Evolutionary conservation across 2,888 invertebrate genomes (phyloP).

Genomic region (Tethea ocularis): DNA sequence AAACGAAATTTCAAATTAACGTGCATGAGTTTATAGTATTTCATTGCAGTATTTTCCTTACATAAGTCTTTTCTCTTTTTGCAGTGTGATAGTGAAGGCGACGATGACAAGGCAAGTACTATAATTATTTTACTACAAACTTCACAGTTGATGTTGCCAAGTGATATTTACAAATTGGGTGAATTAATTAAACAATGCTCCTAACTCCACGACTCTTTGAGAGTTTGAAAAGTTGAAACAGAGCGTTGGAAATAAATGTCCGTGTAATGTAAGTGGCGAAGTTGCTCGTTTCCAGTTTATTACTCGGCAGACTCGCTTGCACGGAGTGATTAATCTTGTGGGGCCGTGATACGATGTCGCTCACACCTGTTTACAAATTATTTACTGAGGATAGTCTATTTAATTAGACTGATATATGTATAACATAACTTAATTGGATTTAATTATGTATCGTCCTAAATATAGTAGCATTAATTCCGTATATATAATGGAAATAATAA

Average conservation of each 20-base stretch:
- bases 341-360: slow-evolving; percentile 41
- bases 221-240: slow-evolving; percentile 73
- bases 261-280: slow-evolving; percentile 79
- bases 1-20: background rate
- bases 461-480: no score
- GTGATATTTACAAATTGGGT: slow-evolving; percentile 62
- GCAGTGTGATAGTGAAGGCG: slow-evolving; percentile 97
- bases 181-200: slow-evolving; percentile 72
- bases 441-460: no score
- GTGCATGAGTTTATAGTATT: background rate
- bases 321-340: slow-evolving; percentile 69
- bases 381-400: slow-evolving; percentile 35
- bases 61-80: slow-evolving; percentile 80
- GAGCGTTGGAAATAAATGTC: slow-evolving; percentile 76
- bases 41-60: slow-evolving; percentile 26
- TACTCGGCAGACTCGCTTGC: slow-evolving; percentile 60
- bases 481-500: no score
- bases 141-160: slow-evolving; percentile 43
- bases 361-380: slow-evolving; percentile 60
- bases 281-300: slow-evolving; percentile 76
- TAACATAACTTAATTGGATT: slow-evolving; percentile 1
- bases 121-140: slow-evolving; percentile 44
- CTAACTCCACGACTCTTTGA: slow-evolving; percentile 55
- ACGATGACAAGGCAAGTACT: slow-evolving; percentile 93
- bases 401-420: slow-evolving; percentile 35